Evolutionary conservation across 2,797 vertebrate species (phyloP), one percentile per base, ranked within the genome.

Genomic region (Glyptemys insculpta): DNA sequence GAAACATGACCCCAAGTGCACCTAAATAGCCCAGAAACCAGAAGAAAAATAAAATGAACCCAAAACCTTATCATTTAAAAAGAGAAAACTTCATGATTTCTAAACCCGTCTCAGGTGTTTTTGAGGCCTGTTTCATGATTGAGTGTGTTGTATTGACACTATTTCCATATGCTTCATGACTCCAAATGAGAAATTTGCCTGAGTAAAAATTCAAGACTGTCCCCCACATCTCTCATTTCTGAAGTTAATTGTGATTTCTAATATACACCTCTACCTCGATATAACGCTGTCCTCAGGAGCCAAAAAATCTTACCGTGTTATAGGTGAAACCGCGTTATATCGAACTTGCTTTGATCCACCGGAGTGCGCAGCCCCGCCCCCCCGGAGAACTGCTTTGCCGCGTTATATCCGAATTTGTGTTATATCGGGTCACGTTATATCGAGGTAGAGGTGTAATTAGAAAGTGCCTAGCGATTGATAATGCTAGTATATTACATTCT

Each of bases 41-140:
- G 52, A 72, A 85, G 41, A 92, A 12, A 89, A 91, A 92, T 54
- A 87, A 85, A 96, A 89, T 49, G 5, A 87, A 15, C 79, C 86
- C 86, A 85, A 78, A 89, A 80, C 81, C 79, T 0, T 49, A 31
- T 83, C 27, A 72, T 56, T 90, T 34, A 87, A 44, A 65, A 65
- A n/a, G 23, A 72, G 19, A 41, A 11, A 41, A 72, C 72, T 12
- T 62, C 2, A 41, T 65, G 47, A 62, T 78, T 94, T 65, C 85
- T 50, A 79, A 93, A 85, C 29, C 0, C 31, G 21, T n/a, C 72
- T 89, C 12, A 56, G 79, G 18, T 88, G 31, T 88, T 92, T 34
- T 88, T 90, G n/a, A 54, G 52, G 81, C 52, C 8, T 91, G 65
- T 93, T 85, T 57, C 8, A 34, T 62, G 27, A 86, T 72, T 5